Conservation (phyloP, 2,888 invertebrate species). For the Balanococcus diminutus region DNA sequence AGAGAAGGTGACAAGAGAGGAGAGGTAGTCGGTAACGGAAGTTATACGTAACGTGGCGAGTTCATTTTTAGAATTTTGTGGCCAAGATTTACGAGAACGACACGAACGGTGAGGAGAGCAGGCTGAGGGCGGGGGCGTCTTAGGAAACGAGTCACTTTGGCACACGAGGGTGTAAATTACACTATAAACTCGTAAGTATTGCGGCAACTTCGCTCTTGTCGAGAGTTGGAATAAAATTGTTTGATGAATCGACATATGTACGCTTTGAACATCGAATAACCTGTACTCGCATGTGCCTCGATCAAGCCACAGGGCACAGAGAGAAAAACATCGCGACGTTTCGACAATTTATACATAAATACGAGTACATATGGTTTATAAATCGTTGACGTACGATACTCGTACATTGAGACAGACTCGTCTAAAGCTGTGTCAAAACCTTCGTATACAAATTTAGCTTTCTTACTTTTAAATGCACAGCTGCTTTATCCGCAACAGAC, state of each 20-base stretch:
- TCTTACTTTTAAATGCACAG: background rate
- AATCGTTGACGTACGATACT: background rate
- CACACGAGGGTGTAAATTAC: conserved; percentile 27
- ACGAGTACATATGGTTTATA: background rate
- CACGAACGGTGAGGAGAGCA: background rate
- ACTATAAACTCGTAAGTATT: background rate
- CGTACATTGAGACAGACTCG: background rate
- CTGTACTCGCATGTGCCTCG: too few species aligned
- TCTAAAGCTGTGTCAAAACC: background rate
- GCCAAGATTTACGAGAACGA: background rate
- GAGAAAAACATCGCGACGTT: background rate
- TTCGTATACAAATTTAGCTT: conserved; percentile 27
- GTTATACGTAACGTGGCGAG: background rate
- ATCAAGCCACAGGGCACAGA: too few species aligned
- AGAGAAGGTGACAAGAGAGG: background rate
- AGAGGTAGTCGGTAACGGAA: background rate
- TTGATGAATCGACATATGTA: background rate
- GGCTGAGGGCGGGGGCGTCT: background rate
- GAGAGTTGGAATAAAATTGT: background rate
- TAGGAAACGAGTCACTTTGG: background rate
- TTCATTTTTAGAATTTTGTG: conserved; percentile 29
- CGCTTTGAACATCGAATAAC: too few species aligned
- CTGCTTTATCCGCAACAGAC: background rate
- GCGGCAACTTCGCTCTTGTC: background rate
- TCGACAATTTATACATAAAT: background rate